A percentile compares a stretch with the other conserved stretches of the same genome.
phyloP scores from a whole-genome alignment of 1,140 invertebrate genomes.

The Drosophila pseudoananassae region DNA sequence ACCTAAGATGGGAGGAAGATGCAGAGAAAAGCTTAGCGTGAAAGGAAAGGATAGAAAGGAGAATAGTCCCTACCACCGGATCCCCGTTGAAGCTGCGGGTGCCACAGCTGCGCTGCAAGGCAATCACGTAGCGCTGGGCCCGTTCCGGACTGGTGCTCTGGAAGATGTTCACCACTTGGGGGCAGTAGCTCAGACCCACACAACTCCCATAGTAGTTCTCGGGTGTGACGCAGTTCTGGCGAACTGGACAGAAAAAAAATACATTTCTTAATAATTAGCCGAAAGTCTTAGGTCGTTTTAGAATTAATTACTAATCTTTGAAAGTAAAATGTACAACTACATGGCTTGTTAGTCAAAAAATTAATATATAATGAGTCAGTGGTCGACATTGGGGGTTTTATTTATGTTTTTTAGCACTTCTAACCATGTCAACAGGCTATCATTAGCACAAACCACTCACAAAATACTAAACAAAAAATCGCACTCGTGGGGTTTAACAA shows the following conservation, averaged over 20 bases:
- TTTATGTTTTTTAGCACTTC: constrained; percentile 25
- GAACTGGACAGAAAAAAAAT: constrained; percentile 31
- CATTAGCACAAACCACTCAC: constrained; percentile 14
- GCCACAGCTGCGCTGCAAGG: constrained; percentile 70
- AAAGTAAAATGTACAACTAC: background rate
- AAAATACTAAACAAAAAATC: constrained; percentile 2
- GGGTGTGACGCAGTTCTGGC: constrained; percentile 72
- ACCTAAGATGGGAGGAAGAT: constrained; percentile 41
- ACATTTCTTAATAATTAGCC: background rate
- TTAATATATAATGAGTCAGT: constrained; percentile 12
- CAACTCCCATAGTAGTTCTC: constrained; percentile 77
- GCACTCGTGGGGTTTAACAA: background rate
- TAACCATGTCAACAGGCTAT: constrained; percentile 4
- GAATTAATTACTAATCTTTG: background rate
- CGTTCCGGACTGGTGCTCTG: constrained; percentile 41
- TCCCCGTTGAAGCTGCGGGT: constrained; percentile 69
- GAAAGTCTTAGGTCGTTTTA: background rate
- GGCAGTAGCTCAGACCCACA: constrained; percentile 69
- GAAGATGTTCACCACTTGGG: constrained; percentile 69
- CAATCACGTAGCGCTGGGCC: constrained; percentile 67
- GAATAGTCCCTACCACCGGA: constrained; percentile 67
- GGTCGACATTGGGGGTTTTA: background rate
- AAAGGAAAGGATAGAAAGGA: constrained; percentile 1
- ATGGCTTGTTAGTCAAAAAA: background rate
- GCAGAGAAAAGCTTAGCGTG: constrained; percentile 34